Percentiles rank a stretch among this genome's conserved stretches.
phyloP scores from a whole-genome alignment of 2,888 invertebrate genomes.

The Andrena praecox region DNA sequence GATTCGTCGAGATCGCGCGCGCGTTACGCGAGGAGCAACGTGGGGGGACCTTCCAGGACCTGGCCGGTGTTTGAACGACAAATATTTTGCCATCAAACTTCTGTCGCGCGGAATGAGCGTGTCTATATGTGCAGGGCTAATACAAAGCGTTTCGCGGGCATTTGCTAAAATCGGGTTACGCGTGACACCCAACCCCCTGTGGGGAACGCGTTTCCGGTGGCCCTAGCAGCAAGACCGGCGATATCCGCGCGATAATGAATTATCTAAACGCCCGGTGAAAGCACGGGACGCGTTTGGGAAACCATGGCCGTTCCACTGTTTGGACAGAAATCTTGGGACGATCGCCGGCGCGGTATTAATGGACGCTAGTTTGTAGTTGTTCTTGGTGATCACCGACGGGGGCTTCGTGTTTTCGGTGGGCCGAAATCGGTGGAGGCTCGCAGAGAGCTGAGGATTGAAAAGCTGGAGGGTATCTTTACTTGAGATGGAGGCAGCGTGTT shows the following conservation, averaged over 20 bases:
- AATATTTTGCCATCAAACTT: constrained; percentile 85
- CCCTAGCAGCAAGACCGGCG: not conserved
- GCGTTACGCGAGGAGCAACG: constrained; percentile 47
- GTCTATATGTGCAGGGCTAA: constrained; percentile 84
- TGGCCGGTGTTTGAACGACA: constrained; percentile 84
- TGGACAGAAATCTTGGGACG: constrained; percentile 27
- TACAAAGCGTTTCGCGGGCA: constrained; percentile 83
- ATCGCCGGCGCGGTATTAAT: constrained; percentile 12
- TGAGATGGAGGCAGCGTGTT: no score
- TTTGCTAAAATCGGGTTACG: constrained; percentile 83
- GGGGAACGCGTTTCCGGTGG: constrained; percentile 24
- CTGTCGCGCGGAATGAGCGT: constrained; percentile 82
- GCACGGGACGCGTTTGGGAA: constrained; percentile 32
- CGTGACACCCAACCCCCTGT: constrained; percentile 16
- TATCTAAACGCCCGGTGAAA: constrained; percentile 39
- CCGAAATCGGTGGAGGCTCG: no score
- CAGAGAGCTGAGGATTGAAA: no score
- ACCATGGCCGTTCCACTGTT: constrained; percentile 29
- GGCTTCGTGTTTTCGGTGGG: not conserved
- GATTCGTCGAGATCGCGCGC: constrained; percentile 53
- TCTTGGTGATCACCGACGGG: not conserved
- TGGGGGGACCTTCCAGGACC: constrained; percentile 79
- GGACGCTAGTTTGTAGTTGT: not conserved
- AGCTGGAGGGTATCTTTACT: no score
- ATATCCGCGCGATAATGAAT: constrained; percentile 46